Evolutionary conservation across 2,888 invertebrate species (phyloP), one percentile per base, ranked within the genome.

Genomic region (Thymelicus lineola): DNA sequence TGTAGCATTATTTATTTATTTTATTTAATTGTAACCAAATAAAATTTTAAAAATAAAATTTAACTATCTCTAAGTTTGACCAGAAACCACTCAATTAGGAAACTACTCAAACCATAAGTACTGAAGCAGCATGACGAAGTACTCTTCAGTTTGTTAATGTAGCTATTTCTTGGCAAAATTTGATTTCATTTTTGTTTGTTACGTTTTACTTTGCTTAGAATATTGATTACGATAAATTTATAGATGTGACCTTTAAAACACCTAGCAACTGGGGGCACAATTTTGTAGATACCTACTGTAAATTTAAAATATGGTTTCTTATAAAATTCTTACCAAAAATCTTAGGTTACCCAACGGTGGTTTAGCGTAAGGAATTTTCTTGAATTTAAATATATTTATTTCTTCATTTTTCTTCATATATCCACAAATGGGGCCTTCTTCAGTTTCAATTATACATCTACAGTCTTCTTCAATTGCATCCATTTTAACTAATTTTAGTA

Each of bases 281-380:
- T 38, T 9, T 38, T 36, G 38, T 58, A 58, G 28, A 28, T 28
- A 28, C 28, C 28, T 28, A 28, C 28, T 0, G 58, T n/a, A 58
- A 58, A 17, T 9, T 12, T 35, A n/a, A 36, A 58, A 36, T 55
- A 15, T 57, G 9, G n/a, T 48, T 15, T 48, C 42, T 42, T 10
- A 12, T 20, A 12, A 10, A 20, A n/a, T 57, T 10, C 87, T 85
- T 82, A 92, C 90, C 84, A 86, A 75, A 77, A 92, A 91, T 75
- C 93, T 80, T 66, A 93, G 78, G 14, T 75, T 73, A 12, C 86
- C 90, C 42, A 88, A 14, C 17, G 93, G 93, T 68, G 93, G 91
- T 72, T 84, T 86, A 6, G 90, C 93, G 75, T 89, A 93, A 1
- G 92, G 93, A 60, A 93, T 90, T 68, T 83, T 80, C 72, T 86